These are phyloP conservation scores for Anagyrus pseudococci DNA, from an alignment of 2,888 invertebrate genomes.

Conservation along the genomic window DNA sequence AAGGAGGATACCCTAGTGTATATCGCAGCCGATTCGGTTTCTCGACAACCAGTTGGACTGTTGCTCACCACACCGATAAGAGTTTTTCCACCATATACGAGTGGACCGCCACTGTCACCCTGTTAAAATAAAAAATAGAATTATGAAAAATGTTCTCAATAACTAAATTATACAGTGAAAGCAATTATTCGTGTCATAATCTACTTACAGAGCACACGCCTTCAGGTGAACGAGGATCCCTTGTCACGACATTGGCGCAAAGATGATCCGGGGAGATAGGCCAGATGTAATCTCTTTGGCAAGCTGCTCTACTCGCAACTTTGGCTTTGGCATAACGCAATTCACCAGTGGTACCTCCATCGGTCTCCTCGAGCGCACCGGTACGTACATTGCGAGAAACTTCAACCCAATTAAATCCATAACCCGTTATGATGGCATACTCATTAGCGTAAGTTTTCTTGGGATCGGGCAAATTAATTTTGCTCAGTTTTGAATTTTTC, in stretches of 20 bases:
- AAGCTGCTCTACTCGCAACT: background rate
- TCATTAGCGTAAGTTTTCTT: background rate
- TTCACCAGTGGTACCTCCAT: background rate
- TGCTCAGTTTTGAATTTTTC: background rate
- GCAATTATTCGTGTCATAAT: too few relatives aligned
- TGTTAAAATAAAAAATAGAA: background rate
- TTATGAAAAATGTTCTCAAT: background rate
- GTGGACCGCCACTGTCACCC: conserved; percentile 25
- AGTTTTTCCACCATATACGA: conserved; percentile 2
- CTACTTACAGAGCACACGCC: conserved; percentile 26
- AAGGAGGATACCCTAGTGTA: conserved; percentile 16
- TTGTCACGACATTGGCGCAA: conserved; percentile 2
- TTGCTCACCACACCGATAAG: conserved; percentile 6
- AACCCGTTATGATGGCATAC: conserved; percentile 3
- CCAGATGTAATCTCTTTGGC: background rate
- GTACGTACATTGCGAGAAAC: background rate
- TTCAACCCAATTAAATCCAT: conserved; percentile 1
- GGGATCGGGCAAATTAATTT: background rate
- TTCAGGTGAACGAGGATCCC: background rate
- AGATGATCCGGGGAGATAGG: background rate
- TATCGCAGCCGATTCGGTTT: background rate
- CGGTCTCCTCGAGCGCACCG: background rate
- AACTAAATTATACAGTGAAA: background rate
- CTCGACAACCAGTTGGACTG: background rate
- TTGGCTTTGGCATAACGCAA: background rate